These are phyloP conservation scores for Varecia variegata DNA, from an alignment of 2,797 vertebrate species.

Conservation along the genomic window DNA sequence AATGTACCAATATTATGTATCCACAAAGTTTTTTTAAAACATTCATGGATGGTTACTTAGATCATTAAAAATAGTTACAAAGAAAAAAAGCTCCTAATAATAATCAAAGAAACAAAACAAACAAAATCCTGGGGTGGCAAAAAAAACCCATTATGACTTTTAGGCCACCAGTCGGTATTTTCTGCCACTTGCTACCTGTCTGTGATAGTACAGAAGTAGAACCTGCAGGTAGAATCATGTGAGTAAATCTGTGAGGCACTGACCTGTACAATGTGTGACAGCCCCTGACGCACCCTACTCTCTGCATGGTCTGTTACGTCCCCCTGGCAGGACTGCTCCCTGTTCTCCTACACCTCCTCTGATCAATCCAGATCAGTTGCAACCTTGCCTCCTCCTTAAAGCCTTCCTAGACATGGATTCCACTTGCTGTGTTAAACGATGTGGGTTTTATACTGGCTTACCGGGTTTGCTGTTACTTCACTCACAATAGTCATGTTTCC, in stretches of 20 bases:
- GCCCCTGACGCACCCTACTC: accelerated
- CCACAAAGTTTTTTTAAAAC: accelerated
- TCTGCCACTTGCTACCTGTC: not conserved
- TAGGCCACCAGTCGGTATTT: not conserved
- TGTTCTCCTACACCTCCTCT: not conserved
- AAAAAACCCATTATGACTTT: not conserved
- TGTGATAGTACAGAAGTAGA: not conserved
- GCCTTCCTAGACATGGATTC: not conserved
- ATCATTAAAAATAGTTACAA: not conserved
- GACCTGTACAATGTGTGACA: too few species aligned
- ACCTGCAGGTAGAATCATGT: not conserved
- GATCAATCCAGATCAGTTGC: not conserved
- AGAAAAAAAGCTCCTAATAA: not conserved
- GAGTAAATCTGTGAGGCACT: not conserved
- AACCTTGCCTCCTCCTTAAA: not conserved
- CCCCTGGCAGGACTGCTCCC: not conserved
- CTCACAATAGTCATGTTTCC: not conserved
- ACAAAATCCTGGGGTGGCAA: not conserved
- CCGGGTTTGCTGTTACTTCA: not conserved
- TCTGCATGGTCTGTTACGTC: accelerated
- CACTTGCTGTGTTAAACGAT: not conserved
- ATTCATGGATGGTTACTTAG: not conserved
- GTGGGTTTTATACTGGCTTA: not conserved
- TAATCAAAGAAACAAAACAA: not conserved
- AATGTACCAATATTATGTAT: not conserved